phyloP scores from a whole-genome alignment of 2,797 vertebrate species.

The Chaetodon trifasciatus region DNA sequence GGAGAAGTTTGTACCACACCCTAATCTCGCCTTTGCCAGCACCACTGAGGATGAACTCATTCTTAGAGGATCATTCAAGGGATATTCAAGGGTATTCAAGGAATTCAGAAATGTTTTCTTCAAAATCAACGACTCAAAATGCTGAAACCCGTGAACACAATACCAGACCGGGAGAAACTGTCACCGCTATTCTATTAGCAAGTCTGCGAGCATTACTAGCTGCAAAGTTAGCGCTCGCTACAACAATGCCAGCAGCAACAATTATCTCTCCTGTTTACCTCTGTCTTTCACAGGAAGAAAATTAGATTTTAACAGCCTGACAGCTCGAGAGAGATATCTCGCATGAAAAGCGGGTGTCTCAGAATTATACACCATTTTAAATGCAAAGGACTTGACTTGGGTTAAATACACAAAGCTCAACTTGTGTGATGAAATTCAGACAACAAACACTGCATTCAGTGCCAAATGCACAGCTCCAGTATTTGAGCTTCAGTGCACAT shows the following conservation, averaged over 20 bases:
- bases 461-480: conserved; percentile 17
- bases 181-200: neutral
- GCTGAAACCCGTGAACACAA: neutral
- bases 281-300: conserved; percentile 35
- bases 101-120: conserved; percentile 11
- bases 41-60: conserved; percentile 4
- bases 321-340: conserved; percentile 7
- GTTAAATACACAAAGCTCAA: conserved; percentile 17
- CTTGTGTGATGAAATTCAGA: conserved; percentile 38
- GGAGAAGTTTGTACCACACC: conserved; percentile 35
- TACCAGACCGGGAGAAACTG: neutral
- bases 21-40: conserved; percentile 29
- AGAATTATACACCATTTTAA: neutral
- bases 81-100: conserved; percentile 1
- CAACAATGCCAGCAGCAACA: conserved; percentile 1
- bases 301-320: conserved; percentile 32
- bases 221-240: conserved; percentile 12
- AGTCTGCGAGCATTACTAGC: conserved; percentile 9
- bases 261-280: conserved; percentile 45
- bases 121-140: conserved; percentile 18
- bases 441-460: conserved; percentile 16
- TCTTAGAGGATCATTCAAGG: conserved; percentile 29
- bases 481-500: conserved; percentile 25
- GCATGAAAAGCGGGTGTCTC: conserved; percentile 3
- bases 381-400: conserved; percentile 1